Conservation (phyloP, 2,888 invertebrate species). For the Pseudeuparius sepicola region DNA sequence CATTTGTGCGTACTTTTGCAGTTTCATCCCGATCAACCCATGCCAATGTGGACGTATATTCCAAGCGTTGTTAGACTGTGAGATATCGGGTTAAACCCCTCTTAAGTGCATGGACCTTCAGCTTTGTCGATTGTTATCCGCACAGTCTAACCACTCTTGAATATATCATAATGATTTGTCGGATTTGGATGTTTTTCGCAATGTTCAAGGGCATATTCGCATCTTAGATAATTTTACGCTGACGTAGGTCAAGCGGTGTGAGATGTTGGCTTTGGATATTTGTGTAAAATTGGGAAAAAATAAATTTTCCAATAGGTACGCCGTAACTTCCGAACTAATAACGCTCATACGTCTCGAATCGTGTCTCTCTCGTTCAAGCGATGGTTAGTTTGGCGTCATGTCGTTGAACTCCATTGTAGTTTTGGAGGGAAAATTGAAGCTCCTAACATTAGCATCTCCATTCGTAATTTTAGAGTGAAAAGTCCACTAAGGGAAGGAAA, state of each 20-base stretch:
- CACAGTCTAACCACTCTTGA: conserved; percentile 31
- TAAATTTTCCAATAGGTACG: conserved; percentile 28
- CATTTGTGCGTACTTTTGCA: conserved; percentile 19
- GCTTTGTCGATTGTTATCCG: conserved; percentile 17
- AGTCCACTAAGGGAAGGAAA: conserved; percentile 40
- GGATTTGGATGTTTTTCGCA: too few relatives aligned
- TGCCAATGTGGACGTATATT: conserved; percentile 39
- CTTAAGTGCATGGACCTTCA: conserved; percentile 9
- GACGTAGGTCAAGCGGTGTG: too few relatives aligned
- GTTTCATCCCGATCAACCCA: conserved; percentile 26
- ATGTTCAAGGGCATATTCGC: too few relatives aligned
- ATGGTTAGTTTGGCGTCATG: conserved; percentile 23
- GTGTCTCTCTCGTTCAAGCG: conserved; percentile 29
- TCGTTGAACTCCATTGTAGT: conserved; percentile 28
- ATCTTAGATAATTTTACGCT: too few relatives aligned
- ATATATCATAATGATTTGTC: conserved; percentile 16
- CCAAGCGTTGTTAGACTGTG: conserved; percentile 35
- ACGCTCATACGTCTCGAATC: conserved; percentile 30
- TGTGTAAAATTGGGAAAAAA: conserved; percentile 22
- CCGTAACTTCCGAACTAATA: conserved; percentile 24
- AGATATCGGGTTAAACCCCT: too few relatives aligned
- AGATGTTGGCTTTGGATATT: too few relatives aligned
- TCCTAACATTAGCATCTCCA: conserved; percentile 1
- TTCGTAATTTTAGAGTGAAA: conserved; percentile 33
- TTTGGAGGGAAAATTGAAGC: conserved; percentile 39